Evolutionary conservation across 2,888 invertebrate species (phyloP).

Genomic region (Temnothorax ravouxi): DNA sequence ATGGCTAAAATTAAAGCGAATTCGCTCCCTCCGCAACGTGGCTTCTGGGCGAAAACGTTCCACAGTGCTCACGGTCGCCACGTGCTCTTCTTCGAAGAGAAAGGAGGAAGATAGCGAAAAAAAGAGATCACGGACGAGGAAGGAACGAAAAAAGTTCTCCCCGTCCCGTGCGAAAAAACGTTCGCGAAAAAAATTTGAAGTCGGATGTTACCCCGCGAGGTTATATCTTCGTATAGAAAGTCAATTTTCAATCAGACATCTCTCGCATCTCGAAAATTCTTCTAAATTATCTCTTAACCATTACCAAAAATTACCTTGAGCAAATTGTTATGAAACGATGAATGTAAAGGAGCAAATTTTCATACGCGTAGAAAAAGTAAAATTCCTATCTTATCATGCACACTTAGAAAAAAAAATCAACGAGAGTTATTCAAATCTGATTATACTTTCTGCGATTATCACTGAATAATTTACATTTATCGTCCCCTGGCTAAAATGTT

Average conservation of each 20-base stretch:
- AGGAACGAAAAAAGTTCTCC: constrained; percentile 9
- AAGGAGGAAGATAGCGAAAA: constrained; percentile 19
- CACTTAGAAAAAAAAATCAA: neutral
- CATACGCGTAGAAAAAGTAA: neutral
- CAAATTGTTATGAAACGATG: neutral
- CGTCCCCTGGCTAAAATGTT: neutral
- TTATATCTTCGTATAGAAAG: constrained; percentile 6
- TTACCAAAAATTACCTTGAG: neutral
- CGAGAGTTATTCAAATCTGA: neutral
- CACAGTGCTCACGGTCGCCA: constrained; percentile 72
- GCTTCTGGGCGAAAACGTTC: constrained; percentile 74
- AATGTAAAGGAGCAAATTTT: neutral
- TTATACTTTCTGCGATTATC: neutral
- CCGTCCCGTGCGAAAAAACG: constrained; percentile 36
- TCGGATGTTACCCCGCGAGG: neutral
- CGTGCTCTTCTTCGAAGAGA: constrained; percentile 73
- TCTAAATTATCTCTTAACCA: neutral
- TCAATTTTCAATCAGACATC: neutral
- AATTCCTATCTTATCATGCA: neutral
- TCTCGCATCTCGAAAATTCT: neutral
- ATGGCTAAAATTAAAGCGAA: constrained; percentile 84
- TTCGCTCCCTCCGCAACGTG: constrained; percentile 76
- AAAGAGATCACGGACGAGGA: constrained; percentile 27
- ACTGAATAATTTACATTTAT: neutral
- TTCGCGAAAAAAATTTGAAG: constrained; percentile 43